A percentile compares a stretch with the other conserved stretches of the same genome.
phyloP scores from a whole-genome alignment of 2,113 vertebrate genomes.

The Syrrhaptes paradoxus region DNA sequence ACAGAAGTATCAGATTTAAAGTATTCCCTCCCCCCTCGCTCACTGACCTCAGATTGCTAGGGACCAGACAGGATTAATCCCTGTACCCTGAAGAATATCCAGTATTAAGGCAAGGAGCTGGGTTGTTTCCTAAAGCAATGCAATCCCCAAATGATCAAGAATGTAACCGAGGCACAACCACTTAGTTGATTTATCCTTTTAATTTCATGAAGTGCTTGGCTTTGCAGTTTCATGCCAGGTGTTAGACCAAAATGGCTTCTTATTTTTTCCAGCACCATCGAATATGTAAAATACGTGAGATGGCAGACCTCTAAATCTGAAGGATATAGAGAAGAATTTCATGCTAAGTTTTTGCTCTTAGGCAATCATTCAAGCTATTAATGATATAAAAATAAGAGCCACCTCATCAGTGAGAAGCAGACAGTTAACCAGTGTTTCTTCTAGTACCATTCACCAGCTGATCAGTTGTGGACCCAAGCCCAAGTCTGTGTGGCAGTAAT shows the following conservation, averaged over 20 bases:
- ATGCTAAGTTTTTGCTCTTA: not conserved
- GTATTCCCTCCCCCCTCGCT: not conserved
- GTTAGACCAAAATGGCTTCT: not conserved
- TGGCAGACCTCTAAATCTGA: not conserved
- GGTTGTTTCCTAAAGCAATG: not conserved
- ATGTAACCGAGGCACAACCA: not conserved
- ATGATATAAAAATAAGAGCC: not conserved
- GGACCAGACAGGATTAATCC: not conserved
- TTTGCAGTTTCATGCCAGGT: not conserved
- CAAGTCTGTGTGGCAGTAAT: not conserved
- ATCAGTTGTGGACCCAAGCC: not conserved
- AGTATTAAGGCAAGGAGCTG: not conserved
- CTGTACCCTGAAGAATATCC: not conserved
- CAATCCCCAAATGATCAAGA: not conserved
- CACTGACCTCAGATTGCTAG: not conserved
- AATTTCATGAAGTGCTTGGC: not conserved
- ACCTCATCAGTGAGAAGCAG: not conserved
- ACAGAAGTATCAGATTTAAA: conserved; percentile 39
- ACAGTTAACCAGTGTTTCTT: not conserved
- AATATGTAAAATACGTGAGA: not conserved
- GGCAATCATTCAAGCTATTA: not conserved
- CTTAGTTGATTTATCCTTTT: not conserved
- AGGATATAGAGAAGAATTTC: not conserved
- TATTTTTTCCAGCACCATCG: not conserved
- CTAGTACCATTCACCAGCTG: not conserved